Evolutionary conservation across 53 echinoderm and acorn worm genomes (phyloP), one percentile per base, ranked within the genome.

Genomic region (Actinopyga echinites): DNA sequence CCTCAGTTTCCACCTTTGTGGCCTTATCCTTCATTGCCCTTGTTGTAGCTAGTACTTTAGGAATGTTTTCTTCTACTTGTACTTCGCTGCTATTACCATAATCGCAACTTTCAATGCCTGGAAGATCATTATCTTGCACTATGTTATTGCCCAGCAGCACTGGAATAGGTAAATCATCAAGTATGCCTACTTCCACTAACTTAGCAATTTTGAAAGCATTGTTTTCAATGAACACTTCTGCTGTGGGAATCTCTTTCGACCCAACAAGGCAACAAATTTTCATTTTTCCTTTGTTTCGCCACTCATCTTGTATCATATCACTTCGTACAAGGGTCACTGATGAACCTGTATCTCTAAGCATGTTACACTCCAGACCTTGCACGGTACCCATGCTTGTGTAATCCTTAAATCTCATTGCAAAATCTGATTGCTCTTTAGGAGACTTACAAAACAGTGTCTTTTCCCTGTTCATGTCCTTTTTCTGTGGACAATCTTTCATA

Each of bases 231-330:
- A 65, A 65, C 19, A 65, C 65, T 28, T 65, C 30, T 13, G 26
- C 65, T 28, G 65, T 65, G 30, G 65, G 32, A 30, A 65, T 31
- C 30, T 65, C 65, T 30, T 65, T 31, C 3, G 28, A 30, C 19
- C 65, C 32, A 65, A 65, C 65, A 28, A 65, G 65, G 30, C 65
- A 28, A 65, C 32, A 65, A 65, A 65, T 65, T 31, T 24, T 65
- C 26, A 65, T 65, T 8, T 5, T 65, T 1, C 30, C 30, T 4
- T 65, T 65, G 28, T 28, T 65, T 65, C 30, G 30, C 65, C 30
- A 65, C 31, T 65, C 19, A 65, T 24, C 28, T 30, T 1, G 26
- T 28, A 65, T 65, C 30, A 30, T 65, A 65, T 65, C 65, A 28
- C 26, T 28, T 65, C 5, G 5, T 65, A 65, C 33, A 5, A 40